Base-by-base conservation (phyloP, 1,140 invertebrate species). In the Ephestia elutella region DNA sequence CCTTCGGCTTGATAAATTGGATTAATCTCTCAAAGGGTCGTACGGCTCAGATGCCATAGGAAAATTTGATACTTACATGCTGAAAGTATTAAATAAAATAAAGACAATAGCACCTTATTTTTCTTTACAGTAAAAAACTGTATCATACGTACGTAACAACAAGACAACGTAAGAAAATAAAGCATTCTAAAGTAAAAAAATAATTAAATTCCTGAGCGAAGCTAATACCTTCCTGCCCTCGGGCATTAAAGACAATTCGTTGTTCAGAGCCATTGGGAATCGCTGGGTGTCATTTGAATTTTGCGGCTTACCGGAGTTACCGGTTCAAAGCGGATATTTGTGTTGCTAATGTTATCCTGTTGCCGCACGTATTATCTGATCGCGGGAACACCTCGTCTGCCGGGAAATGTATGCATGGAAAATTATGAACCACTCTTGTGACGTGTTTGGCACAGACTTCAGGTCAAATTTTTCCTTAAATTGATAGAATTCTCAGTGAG, bases 261-360 rank as follows among this genome's bases (percentile, higher is more conserved):
- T 50, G 18, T 50, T 50, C 11, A 4, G 2, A 19, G 17, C n/a
- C 30, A 35, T 38, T 38, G 13, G 30, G 32, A 35, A 20, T 17
- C 28, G 18, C 25, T 44, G 9, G 15, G 17, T 17, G 54, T 55
- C 18, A 55, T 55, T 38, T 55, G 32, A 38, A 55, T 55, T 44
- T 38, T 19, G 54, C 30, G 32, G 54, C 54, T 55, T 55, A 55
- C 17, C 15, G 51, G 51, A 54, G 15, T 50, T 21, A 50, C 49
- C 17, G 49, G 38, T 21, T 50, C 49, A 50, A 28, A 17, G 30
- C 25, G 13, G 54, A 35, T 32, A 55, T 55, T 55, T 55, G 54
- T 55, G 17, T 55, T 55, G 54, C 54, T 55, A 55, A 55, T 55
- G 54, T 55, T 55, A 55, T 38, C 54, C 54, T 44, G 38, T 44